Percentiles rank a stretch among this genome's conserved stretches.
phyloP scores from a whole-genome alignment of 1,140 invertebrate species.

The Drosophila varians region DNA sequence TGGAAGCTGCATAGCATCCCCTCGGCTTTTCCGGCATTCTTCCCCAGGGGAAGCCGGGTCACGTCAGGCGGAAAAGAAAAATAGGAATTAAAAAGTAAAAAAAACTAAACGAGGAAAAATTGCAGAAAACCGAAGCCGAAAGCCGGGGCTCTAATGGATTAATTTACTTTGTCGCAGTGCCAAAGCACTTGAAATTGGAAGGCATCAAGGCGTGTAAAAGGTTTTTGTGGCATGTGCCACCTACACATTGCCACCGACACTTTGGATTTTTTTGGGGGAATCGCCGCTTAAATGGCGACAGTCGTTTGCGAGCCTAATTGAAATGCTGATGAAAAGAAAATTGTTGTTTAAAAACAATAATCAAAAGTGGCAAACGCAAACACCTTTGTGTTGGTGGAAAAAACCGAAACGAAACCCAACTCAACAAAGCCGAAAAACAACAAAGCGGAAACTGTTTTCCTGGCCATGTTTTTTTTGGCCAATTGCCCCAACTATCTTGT shows the following conservation, averaged over 20 bases:
- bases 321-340: constrained; percentile 80
- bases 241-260: background rate
- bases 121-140: constrained; percentile 48
- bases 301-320: constrained; percentile 65
- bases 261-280: constrained; percentile 1
- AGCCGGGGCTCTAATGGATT: constrained; percentile 66
- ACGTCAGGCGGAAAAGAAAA: constrained; percentile 57
- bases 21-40: constrained; percentile 19
- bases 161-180: constrained; percentile 78
- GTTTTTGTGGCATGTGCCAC: constrained; percentile 55
- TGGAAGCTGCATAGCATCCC: constrained; percentile 43
- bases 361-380: constrained; percentile 67
- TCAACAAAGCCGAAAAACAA: constrained; percentile 59
- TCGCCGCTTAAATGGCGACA: constrained; percentile 51
- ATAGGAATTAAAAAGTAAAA: constrained; percentile 35
- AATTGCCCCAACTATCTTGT: constrained; percentile 17
- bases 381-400: constrained; percentile 40
- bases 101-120: constrained; percentile 25
- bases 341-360: constrained; percentile 75
- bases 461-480: constrained; percentile 35
- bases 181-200: constrained; percentile 63
- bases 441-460: constrained; percentile 65
- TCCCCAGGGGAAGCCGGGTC: constrained; percentile 48
- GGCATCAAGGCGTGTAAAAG: constrained; percentile 71
- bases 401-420: constrained; percentile 41